Percentiles rank a stretch among this genome's conserved stretches.
Evolutionary conservation across 2,113 vertebrate species (phyloP).

Genomic region (Xyliphius kryptos): DNA sequence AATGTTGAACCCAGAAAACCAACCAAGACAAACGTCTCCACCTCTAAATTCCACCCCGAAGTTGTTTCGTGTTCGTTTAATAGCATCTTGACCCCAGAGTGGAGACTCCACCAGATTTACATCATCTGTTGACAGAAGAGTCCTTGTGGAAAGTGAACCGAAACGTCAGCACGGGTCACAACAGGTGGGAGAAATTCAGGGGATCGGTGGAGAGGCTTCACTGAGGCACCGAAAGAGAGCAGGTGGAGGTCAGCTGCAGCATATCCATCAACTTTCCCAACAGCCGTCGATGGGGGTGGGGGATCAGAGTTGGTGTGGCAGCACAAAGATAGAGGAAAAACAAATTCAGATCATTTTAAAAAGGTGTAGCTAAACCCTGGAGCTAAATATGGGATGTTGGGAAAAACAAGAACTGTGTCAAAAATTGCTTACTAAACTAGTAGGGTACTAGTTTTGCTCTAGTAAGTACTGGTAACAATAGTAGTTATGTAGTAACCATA

Average conservation of each 20-base stretch:
- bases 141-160: slow-evolving; percentile 5
- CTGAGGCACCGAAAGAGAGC: slow-evolving; percentile 50
- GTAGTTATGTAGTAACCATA: too few relatives aligned
- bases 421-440: too few relatives aligned
- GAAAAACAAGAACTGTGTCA: too few relatives aligned
- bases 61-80: slow-evolving; percentile 13
- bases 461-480: too few relatives aligned
- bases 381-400: slow-evolving; percentile 2
- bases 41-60: too few relatives aligned
- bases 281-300: slow-evolving; percentile 36
- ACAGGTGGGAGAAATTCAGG: slow-evolving; percentile 62
- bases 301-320: slow-evolving; percentile 14
- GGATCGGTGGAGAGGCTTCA: slow-evolving; percentile 43
- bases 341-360: slow-evolving; percentile 43
- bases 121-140: slow-evolving; percentile 38
- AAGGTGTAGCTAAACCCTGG: too few relatives aligned
- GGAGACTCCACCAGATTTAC: slow-evolving; percentile 35
- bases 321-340: slow-evolving; percentile 29
- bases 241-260: slow-evolving; percentile 68
- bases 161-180: slow-evolving; percentile 27
- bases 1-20: too few relatives aligned
- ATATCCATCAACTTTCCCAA: slow-evolving; percentile 59
- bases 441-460: too few relatives aligned
- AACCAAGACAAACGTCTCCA: too few relatives aligned
- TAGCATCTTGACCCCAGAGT: slow-evolving; percentile 22